Percentiles rank a stretch among this genome's conserved stretches.
Evolutionary conservation across 2,888 invertebrate species (phyloP).

Genomic region (Aporophyla lueneburgensis): DNA sequence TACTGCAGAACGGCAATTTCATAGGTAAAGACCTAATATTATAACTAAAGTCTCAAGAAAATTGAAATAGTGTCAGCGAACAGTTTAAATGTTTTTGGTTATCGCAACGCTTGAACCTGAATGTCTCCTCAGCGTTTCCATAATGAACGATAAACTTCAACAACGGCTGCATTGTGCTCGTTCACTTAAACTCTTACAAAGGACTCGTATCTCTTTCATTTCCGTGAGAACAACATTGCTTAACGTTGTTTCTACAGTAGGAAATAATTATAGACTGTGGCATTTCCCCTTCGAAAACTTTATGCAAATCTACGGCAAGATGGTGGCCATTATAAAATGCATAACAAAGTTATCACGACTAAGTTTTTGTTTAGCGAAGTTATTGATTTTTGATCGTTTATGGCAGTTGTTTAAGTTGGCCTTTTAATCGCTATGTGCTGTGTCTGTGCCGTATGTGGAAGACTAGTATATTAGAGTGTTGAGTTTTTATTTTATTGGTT

Average conservation of each 20-base stretch:
- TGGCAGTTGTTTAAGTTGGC: slow-evolving; percentile 6
- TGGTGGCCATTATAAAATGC: slow-evolving; percentile 38
- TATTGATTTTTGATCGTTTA: slow-evolving; percentile 67
- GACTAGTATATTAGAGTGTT: not conserved
- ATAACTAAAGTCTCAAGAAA: not conserved
- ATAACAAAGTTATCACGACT: not conserved
- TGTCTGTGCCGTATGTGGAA: not conserved
- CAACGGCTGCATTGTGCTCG: no score
- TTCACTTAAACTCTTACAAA: no score
- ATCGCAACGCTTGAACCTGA: not conserved
- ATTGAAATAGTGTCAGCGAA: not conserved
- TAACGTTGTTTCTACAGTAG: not conserved
- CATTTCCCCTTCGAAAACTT: slow-evolving; percentile 27
- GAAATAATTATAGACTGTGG: slow-evolving; percentile 9
- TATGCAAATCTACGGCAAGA: slow-evolving; percentile 28
- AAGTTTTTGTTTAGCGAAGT: slow-evolving; percentile 66
- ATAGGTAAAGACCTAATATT: no score
- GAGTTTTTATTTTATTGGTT: not conserved
- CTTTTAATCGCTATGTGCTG: not conserved
- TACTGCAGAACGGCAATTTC: no score
- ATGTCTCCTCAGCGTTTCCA: slow-evolving; percentile 13
- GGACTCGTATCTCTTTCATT: no score
- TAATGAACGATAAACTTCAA: not conserved
- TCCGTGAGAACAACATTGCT: not conserved
- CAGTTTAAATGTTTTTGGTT: not conserved